Base-by-base conservation (phyloP, 2,888 invertebrate genomes). In the Unio delphinus region DNA sequence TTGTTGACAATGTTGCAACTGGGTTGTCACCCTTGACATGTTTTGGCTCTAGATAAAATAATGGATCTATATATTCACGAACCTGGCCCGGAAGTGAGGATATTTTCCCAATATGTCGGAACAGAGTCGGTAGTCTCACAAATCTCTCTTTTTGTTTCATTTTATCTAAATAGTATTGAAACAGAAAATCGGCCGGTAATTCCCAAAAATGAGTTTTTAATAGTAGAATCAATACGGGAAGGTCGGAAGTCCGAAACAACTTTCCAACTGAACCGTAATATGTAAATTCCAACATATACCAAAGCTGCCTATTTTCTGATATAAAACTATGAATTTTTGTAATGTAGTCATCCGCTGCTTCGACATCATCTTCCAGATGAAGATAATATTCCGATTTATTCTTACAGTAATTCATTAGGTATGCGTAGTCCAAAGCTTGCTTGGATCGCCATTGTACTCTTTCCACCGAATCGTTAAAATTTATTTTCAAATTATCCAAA, bases 381-480 rank as follows among this genome's bases (percentile, higher is more conserved):
- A 89, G 69, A 74, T 88, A 88, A 70, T 86, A 88, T 56, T 81
- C 75, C 7, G 86, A 84, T 60, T 86, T 61, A 18, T 79, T 74
- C 26, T 80, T 75, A 4, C 83, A 73, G 70, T 86, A 89, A 65
- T 81, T 75, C 64, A 89, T 86, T n/a, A 89, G 74, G 64, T 83
- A 88, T 1, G 87, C 86, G 74, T 87, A 89, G 75, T 89, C 89
- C 26, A 89, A 64, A 23, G 87, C 88, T 80, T 89, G 89, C 67
- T 89, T 89, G 7, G 89, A 82, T 54, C 89, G 72, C 89, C 89
- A 89, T 59, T 81, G 67, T 1, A 89, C 87, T 55, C 88, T 73
- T 20, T 82, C 79, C 45, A 80, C 69, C 1, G 86, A 78, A 69
- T 89, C 89, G 64, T 87, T 86, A 70, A 83, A 89, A 20, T 69